Conservation (phyloP, 2,888 invertebrate genomes). For the Parnassius mnemosyne region DNA sequence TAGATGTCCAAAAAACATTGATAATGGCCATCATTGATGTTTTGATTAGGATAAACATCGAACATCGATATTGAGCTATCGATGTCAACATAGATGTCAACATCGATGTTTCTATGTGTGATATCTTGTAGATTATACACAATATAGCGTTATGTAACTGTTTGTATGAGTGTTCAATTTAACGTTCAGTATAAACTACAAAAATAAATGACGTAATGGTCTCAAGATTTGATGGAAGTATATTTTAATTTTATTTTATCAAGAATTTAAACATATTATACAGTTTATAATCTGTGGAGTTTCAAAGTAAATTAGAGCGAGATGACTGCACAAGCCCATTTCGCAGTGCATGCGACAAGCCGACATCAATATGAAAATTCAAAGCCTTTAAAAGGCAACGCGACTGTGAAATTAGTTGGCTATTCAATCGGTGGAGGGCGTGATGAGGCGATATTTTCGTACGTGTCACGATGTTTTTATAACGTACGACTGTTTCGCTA, state of each 20-base stretch:
- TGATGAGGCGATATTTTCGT: conserved; percentile 41
- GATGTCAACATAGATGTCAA: no score
- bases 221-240: no score
- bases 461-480: conserved; percentile 22
- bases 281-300: conserved; percentile 3
- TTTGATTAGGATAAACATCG: no score
- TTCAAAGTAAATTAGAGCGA: conserved; percentile 19
- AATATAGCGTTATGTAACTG: no score
- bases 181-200: no score
- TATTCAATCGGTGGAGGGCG: conserved; percentile 47
- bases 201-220: no score
- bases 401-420: conserved; percentile 64
- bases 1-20: no score
- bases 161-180: no score
- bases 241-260: neutral
- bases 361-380: conserved; percentile 57
- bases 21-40: no score
- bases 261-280: neutral
- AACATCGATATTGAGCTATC: no score
- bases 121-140: no score
- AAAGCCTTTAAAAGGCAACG: conserved; percentile 58
- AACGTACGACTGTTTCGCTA: conserved; percentile 3
- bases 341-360: conserved; percentile 36
- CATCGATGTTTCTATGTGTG: no score
- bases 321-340: conserved; percentile 34